Base-by-base conservation (phyloP, 2,797 vertebrate genomes). In the Melanitta fusca region DNA sequence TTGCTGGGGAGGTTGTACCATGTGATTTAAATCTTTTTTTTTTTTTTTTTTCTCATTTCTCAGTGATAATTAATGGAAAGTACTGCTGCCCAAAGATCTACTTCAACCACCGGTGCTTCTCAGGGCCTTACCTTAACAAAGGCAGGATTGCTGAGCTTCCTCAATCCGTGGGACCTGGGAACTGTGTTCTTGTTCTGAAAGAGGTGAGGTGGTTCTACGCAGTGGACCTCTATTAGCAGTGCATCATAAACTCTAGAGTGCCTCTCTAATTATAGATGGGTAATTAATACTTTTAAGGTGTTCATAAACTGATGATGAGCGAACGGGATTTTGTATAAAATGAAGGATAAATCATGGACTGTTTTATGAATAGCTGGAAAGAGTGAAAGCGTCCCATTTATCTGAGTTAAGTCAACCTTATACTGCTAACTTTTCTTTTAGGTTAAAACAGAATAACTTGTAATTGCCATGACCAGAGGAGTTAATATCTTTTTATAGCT, bases 41-140 rank as follows among this genome's bases (percentile, higher is more conserved):
- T 39, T 38, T 41, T 43, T 45, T 45, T 45, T 73, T 88, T 96
- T 93, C 95, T 97, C 36, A 3, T 97, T 97, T 97, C 88, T 61
- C 96, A 99, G 99, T 99, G 90, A 98, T 98, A 64, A 98, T 98
- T 53, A 99, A 99, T 36, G 99, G 99, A 78, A 99, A 99, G 95
- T 99, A 99, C 97, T 99, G 98, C 98, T 99, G 99, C 97, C 99
- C 99, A 96, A 99, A 99, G 98, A 99, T 99, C 98, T 99, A 99
- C 98, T 99, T 99, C 98, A 99, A 99, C 96, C 99, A 99, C 93
- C 98, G 99, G 85, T 99, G 99, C 97, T 99, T 99, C 98, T 99
- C 99, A 16, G 99, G 99, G 73, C 99, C 99, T 6, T 99, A 99
- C 96, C 99, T 99, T 68, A 99, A 99, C 98, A 99, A 99, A 95